Conservation (phyloP, 2,888 invertebrate species). For the Polydrusus tereticollis region DNA sequence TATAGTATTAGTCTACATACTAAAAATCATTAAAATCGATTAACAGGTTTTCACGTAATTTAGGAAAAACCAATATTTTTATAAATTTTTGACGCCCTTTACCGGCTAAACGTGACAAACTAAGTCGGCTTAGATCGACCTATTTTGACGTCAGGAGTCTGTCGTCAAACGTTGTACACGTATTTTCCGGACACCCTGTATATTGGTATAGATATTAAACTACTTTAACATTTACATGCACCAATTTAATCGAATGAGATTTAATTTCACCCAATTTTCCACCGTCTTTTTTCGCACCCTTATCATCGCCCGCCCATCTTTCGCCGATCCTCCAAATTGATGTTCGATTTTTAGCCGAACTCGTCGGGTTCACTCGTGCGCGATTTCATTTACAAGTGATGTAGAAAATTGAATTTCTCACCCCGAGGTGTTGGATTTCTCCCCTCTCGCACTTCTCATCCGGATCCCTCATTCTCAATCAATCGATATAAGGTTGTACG, state of each 20-base stretch:
- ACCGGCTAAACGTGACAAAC: too few species aligned
- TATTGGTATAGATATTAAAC: too few species aligned
- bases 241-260: constrained; percentile 3
- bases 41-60: too few species aligned
- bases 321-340: constrained; percentile 53
- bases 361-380: constrained; percentile 56
- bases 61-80: too few species aligned
- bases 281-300: constrained; percentile 10
- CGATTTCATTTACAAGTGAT: constrained; percentile 69
- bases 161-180: too few species aligned
- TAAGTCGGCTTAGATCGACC: too few species aligned
- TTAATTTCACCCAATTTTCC: constrained; percentile 25
- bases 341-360: constrained; percentile 57
- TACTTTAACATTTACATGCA: too few species aligned
- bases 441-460: not conserved
- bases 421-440: constrained; percentile 59
- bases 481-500: constrained; percentile 49
- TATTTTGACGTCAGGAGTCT: too few species aligned
- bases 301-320: not conserved
- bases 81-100: too few species aligned
- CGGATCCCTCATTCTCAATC: constrained; percentile 27
- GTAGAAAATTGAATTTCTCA: constrained; percentile 69
- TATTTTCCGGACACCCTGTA: too few species aligned
- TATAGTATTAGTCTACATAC: too few species aligned
- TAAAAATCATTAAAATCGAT: too few species aligned